Conservation (phyloP, 2,888 invertebrate species). For the Azorinus chamasolen region DNA sequence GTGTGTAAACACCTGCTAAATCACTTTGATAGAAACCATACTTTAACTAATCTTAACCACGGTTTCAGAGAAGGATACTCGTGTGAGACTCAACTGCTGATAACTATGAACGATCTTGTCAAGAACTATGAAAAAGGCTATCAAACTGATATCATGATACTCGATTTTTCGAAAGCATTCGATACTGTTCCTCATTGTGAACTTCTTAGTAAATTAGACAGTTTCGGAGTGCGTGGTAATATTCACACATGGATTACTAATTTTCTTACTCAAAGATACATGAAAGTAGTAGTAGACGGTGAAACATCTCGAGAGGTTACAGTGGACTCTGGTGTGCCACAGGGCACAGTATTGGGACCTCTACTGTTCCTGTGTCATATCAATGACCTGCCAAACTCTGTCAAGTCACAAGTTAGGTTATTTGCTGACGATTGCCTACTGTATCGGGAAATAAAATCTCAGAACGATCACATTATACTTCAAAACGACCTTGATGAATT, state of each 20-base stretch:
- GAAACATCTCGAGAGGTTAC: too few species aligned
- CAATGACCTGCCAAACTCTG: too few species aligned
- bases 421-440: too few species aligned
- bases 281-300: too few species aligned
- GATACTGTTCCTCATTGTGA: constrained; percentile 43
- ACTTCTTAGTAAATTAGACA: constrained; percentile 26
- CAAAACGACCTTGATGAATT: too few species aligned
- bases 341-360: too few species aligned
- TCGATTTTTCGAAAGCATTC: constrained; percentile 51
- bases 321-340: too few species aligned
- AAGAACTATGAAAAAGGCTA: constrained; percentile 1
- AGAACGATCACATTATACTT: too few species aligned
- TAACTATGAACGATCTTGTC: background rate
- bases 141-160: constrained; percentile 32
- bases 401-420: too few species aligned
- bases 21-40: constrained; percentile 39
- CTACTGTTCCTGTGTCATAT: too few species aligned
- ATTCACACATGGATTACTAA: constrained; percentile 24
- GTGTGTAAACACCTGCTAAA: constrained; percentile 45
- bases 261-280: too few species aligned
- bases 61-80: constrained; percentile 45
- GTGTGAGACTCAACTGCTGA: constrained; percentile 20
- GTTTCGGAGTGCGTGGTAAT: constrained; percentile 30
- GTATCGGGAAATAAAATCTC: too few species aligned
- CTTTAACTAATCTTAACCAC: constrained; percentile 38